These are phyloP conservation scores for Nyctereutes procyonoides DNA, from an alignment of 2,113 vertebrate species.

Conservation along the genomic window DNA sequence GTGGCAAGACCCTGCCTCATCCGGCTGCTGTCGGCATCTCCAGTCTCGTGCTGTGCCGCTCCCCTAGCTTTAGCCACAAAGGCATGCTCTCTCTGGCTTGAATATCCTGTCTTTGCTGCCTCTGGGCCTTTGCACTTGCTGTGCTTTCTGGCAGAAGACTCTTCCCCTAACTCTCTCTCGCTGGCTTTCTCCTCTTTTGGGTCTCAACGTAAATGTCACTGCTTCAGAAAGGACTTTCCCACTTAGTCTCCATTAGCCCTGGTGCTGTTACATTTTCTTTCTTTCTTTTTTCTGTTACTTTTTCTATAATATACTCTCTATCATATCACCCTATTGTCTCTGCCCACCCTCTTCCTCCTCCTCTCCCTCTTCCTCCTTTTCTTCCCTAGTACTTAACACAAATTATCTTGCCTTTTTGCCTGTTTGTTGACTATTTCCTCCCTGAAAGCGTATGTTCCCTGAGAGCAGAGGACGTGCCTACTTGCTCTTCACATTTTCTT, in stretches of 20 bases:
- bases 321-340: neutral
- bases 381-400: neutral
- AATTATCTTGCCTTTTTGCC: neutral
- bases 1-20: neutral
- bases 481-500: neutral
- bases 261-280: neutral
- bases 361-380: neutral
- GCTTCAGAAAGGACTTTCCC: neutral
- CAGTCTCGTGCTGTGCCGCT: fast-evolving
- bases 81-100: neutral
- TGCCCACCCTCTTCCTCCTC: neutral
- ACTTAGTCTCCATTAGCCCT: neutral
- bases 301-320: neutral
- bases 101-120: neutral
- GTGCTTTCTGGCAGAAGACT: neutral
- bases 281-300: too few relatives aligned
- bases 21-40: neutral
- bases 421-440: neutral
- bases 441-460: neutral
- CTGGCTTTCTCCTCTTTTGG: neutral
- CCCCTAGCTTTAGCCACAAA: neutral
- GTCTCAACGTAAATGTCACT: neutral
- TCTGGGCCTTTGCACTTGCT: neutral
- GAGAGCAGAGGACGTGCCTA: neutral
- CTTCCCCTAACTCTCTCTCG: neutral